Evolutionary conservation across 1,140 invertebrate genomes (phyloP).

Genomic region (Polypedilum vanderplanki): DNA sequence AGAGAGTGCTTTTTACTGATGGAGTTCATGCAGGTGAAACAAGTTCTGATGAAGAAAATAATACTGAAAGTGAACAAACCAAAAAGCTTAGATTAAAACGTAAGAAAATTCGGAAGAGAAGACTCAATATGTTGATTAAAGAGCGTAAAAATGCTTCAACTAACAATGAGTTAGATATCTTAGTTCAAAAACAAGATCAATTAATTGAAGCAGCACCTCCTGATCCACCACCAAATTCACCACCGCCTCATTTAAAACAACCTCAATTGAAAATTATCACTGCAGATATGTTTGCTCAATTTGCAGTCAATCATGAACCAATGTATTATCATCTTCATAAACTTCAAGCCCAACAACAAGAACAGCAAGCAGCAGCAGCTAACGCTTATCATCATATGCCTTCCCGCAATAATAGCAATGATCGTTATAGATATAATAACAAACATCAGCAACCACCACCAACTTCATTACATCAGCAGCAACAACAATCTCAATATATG

Average conservation of each 20-base stretch:
- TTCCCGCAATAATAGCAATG: not conserved
- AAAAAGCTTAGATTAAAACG: not conserved
- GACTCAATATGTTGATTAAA: not conserved
- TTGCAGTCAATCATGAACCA: not conserved
- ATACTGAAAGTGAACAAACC: not conserved
- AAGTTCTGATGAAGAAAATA: not conserved
- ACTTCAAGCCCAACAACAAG: not conserved
- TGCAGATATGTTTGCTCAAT: constrained; percentile 16
- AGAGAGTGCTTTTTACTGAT: not conserved
- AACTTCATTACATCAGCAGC: too few relatives aligned
- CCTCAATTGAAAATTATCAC: not conserved
- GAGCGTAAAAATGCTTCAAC: not conserved
- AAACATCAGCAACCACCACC: not conserved
- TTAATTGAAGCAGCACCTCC: not conserved
- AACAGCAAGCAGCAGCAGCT: not conserved
- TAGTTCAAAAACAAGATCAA: constrained; percentile 20
- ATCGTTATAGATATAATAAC: not conserved
- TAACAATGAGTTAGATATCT: not conserved
- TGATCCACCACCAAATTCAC: not conserved
- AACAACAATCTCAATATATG: not conserved
- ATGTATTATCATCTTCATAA: constrained; percentile 11
- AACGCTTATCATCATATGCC: not conserved
- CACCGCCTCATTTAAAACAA: not conserved
- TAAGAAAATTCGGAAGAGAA: not conserved
- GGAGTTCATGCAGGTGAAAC: not conserved